These are phyloP conservation scores for Pardalotus punctatus DNA, from an alignment of 2,113 vertebrate species.

Conservation along the genomic window DNA sequence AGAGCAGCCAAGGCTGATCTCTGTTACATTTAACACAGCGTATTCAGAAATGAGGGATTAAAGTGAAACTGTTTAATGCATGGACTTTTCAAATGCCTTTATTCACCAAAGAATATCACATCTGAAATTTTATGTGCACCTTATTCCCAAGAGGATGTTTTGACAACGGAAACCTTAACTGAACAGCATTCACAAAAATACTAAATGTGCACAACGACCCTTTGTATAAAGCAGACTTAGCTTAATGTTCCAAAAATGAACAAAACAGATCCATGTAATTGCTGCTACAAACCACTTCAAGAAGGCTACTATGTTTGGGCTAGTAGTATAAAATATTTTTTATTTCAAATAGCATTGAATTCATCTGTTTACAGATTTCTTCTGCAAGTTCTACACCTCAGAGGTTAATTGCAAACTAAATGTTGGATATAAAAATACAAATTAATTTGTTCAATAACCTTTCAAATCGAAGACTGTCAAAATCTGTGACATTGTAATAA, in stretches of 20 bases:
- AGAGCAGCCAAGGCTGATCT: background rate
- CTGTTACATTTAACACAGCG: background rate
- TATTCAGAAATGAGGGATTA: background rate
- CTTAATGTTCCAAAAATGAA: background rate
- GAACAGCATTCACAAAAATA: background rate
- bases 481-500: background rate
- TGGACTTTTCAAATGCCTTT: background rate
- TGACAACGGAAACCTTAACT: background rate
- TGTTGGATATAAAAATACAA: background rate
- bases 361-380: background rate
- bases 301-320: background rate
- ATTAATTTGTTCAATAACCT: background rate
- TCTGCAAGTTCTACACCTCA: background rate
- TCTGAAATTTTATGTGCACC: slow-evolving; percentile 1
- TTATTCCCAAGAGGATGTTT: background rate
- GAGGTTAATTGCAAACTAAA: background rate
- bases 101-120: background rate
- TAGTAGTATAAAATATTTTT: background rate
- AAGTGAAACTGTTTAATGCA: background rate
- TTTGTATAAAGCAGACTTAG: background rate
- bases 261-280: background rate
- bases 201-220: background rate
- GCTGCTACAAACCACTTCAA: slow-evolving; percentile 7
- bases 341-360: background rate
- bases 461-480: background rate